phyloP scores from a whole-genome alignment of 2,113 vertebrate species.

The Zosterops hypoxanthus region DNA sequence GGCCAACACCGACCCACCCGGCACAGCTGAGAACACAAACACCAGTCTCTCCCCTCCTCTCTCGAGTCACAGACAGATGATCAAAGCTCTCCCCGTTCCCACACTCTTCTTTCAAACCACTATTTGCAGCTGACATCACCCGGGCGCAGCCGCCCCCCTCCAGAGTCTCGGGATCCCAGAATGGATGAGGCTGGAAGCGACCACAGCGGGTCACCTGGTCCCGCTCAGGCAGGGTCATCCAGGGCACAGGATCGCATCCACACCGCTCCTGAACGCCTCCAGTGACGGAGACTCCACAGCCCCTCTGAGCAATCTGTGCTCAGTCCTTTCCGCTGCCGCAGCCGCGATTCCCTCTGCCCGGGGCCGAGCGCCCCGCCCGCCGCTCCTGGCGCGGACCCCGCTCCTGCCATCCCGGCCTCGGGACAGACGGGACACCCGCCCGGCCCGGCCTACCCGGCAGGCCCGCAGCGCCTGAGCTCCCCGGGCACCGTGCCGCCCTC shows the following conservation, averaged over 20 bases:
- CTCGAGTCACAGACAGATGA: not conserved
- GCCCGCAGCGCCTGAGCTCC: not conserved
- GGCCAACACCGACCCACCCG: not conserved
- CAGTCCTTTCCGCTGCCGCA: not conserved
- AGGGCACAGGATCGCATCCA: not conserved
- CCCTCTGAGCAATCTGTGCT: not conserved
- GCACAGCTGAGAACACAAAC: conserved; percentile 16
- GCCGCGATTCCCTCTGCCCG: not conserved
- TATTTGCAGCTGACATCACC: not conserved
- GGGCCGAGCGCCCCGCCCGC: not conserved
- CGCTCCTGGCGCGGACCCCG: too few relatives aligned
- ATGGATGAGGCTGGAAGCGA: not conserved
- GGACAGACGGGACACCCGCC: not conserved
- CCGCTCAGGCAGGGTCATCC: not conserved
- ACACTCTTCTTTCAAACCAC: not conserved
- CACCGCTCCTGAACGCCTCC: not conserved
- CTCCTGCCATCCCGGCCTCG: not conserved
- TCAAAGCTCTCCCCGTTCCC: conserved; percentile 42
- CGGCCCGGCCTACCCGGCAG: not conserved
- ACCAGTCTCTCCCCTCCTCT: not conserved
- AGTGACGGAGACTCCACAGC: not conserved
- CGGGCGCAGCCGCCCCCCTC: not conserved
- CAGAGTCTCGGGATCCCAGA: not conserved
- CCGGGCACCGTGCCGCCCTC: not conserved
- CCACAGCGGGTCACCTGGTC: not conserved